Evolutionary conservation across 2,113 vertebrate species (phyloP), one percentile per base, ranked within the genome.

Genomic region (Python bivittatus): DNA sequence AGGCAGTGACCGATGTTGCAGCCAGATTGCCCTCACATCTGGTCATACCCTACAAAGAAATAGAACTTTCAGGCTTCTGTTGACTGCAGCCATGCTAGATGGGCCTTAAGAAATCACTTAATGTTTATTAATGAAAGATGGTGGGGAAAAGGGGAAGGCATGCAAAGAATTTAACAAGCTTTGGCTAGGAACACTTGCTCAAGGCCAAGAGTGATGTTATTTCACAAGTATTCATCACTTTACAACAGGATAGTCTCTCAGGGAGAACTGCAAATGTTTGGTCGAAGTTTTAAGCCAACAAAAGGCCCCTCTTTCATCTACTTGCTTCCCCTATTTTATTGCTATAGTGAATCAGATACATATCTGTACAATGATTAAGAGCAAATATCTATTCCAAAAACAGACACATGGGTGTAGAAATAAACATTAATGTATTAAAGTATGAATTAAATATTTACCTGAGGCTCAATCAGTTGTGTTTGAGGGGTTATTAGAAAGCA

Each of bases 91-190:
- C 57, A 84, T 89, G 7, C 57, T 27, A 42, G 42, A n/a, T 29
- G 52, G 1, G 9, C 53, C 85, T 72, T 57, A 57, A 57, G 61
- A 92, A 88, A 44, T 17, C 17, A 29, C 42, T 68, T 89, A n/a
- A 84, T 84, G 33, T 84, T 88, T 87, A 27, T 84, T 88, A 92
- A 64, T 92, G 57, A 89, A 92, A 89, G 44, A 54, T 12, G 1
- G 33, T 58, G 72, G 57, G n/a, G 23, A 7, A 54, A 33, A 22
- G 1, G 12, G 12, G 6, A 27, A 85, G 48, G 79, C n/a, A 85
- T 23, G 56, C 58, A 64, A 92, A 89, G 79, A 92, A 92, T 92
- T 61, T 61, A 53, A 61, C 87, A 84, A 42, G 91, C 57, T 92
- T 61, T 88, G 52, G 44, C 72, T 25, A 33, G 53, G 61, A 54